phyloP scores from a whole-genome alignment of 2,888 invertebrate genomes.

The Frankliniella intonsa region DNA sequence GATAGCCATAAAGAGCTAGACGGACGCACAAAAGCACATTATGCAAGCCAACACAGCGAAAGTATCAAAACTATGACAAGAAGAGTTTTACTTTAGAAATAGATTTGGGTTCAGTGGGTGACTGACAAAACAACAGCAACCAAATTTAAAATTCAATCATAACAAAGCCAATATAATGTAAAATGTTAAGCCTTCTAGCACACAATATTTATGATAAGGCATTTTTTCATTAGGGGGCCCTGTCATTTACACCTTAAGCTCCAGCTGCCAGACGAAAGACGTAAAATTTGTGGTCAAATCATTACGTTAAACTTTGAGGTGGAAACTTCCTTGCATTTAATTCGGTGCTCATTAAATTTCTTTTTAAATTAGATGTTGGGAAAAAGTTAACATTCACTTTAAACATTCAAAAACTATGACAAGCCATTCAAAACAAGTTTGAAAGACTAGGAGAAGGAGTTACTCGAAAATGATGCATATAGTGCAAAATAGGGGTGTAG shows the following conservation, averaged over 20 bases:
- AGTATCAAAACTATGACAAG: not conserved
- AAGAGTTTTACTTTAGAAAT: not conserved
- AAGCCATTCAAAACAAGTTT: not conserved
- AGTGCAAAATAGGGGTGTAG: conserved; percentile 14
- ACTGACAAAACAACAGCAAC: not conserved
- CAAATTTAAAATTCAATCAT: not conserved
- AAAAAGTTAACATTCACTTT: not conserved
- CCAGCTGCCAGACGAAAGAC: conserved; percentile 15
- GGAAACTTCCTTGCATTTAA: conserved; percentile 5
- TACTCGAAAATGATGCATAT: not conserved
- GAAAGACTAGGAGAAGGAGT: not conserved
- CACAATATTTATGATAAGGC: not conserved
- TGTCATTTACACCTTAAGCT: not conserved
- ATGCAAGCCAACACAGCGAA: conserved; percentile 9
- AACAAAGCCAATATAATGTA: not conserved
- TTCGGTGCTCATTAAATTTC: not conserved
- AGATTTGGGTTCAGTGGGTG: not conserved
- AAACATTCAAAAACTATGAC: not conserved
- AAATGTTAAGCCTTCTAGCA: not conserved
- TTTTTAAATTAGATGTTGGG: not conserved
- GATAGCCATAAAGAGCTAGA: conserved; percentile 3
- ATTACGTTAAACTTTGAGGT: not conserved
- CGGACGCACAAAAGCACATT: conserved; percentile 24
- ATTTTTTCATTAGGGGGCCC: not conserved
- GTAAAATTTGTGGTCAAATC: not conserved